These are phyloP conservation scores for Scrobipalpa costella DNA, from an alignment of 2,888 invertebrate species.

Conservation along the genomic window DNA sequence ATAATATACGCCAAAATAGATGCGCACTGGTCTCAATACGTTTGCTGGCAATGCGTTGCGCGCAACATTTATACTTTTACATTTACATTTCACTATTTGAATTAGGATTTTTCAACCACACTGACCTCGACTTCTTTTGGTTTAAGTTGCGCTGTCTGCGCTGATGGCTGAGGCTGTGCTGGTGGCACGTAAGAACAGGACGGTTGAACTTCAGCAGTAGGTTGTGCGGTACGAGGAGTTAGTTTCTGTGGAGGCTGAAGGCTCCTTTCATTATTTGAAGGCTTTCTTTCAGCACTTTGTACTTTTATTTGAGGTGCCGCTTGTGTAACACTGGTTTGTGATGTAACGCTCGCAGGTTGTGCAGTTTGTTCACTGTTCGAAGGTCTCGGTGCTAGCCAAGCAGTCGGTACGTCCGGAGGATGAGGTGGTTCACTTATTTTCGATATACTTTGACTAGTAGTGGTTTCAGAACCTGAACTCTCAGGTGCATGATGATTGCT, in stretches of 20 bases:
- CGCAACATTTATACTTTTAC: constrained; percentile 37
- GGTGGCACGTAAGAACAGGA: constrained; percentile 68
- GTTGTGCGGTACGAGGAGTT: constrained; percentile 39
- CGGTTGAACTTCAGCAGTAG: constrained; percentile 57
- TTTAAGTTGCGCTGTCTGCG: constrained; percentile 58
- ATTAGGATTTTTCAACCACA: background rate
- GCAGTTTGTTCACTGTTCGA: constrained; percentile 41
- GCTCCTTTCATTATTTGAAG: constrained; percentile 48
- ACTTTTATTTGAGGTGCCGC: constrained; percentile 61
- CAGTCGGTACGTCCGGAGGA: constrained; percentile 70
- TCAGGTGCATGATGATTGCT: constrained; percentile 37
- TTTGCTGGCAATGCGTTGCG: constrained; percentile 62
- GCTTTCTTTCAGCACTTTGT: constrained; percentile 55
- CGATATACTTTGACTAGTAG: constrained; percentile 38
- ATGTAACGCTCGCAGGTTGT: background rate
- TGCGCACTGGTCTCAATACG: constrained; percentile 68
- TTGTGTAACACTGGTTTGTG: constrained; percentile 35
- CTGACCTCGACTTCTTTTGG: constrained; percentile 79
- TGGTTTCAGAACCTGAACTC: constrained; percentile 37
- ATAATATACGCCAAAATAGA: constrained; percentile 75
- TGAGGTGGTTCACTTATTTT: constrained; percentile 49
- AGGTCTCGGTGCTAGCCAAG: constrained; percentile 63
- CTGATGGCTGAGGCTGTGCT: constrained; percentile 37
- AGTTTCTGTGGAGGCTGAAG: constrained; percentile 46
- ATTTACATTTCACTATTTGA: background rate